A percentile compares a stretch with the other conserved stretches of the same genome.
Evolutionary conservation across 37 sponge, comb jelly and placozoan genomes (phyloP).

Genomic region (Ianthella basta): DNA sequence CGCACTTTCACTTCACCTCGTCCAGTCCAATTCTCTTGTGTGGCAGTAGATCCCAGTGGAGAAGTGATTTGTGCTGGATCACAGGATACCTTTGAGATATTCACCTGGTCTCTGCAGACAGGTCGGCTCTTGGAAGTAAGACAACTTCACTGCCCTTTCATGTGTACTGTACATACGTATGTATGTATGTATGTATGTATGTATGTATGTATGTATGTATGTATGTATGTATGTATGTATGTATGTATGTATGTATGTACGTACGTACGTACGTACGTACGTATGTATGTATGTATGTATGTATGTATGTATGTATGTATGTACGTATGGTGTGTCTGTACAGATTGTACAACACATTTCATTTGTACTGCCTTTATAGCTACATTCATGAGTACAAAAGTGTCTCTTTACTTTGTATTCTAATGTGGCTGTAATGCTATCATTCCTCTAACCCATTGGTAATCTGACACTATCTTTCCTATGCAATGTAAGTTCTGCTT

Average conservation of each 20-base stretch:
- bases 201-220: conserved; percentile 33
- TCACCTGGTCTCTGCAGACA: conserved; percentile 95
- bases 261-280: conserved; percentile 20
- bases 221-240: conserved; percentile 38
- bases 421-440: no score
- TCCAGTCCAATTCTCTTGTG: conserved; percentile 92
- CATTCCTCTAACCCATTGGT: no score
- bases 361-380: no score
- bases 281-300: conserved; percentile 45
- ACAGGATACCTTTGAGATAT: conserved; percentile 95
- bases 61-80: conserved; percentile 96
- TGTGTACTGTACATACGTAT: neutral
- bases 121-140: conserved; percentile 90
- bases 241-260: neutral
- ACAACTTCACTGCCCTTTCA: neutral
- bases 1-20: conserved; percentile 93
- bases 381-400: no score
- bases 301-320: conserved; percentile 41
- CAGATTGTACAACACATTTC: no score
- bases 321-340: neutral
- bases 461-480: no score
- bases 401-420: no score
- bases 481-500: no score
- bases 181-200: conserved; percentile 33
- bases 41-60: conserved; percentile 86